Conservation (phyloP, 1,140 invertebrate species). For the Ceratina calcarata region DNA sequence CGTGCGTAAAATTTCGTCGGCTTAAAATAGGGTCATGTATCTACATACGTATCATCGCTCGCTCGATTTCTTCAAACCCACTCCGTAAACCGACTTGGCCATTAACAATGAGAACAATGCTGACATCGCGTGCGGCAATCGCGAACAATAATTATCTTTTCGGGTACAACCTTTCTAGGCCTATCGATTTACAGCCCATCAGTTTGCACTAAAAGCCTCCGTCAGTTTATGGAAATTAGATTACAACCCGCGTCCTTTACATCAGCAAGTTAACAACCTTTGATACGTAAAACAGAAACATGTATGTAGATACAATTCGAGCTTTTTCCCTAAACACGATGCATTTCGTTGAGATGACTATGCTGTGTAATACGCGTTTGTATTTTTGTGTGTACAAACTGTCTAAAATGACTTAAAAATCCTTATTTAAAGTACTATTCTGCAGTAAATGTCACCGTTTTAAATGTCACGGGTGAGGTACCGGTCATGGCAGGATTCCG, state of each 20-base stretch:
- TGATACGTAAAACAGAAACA: neutral
- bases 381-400: too few relatives aligned
- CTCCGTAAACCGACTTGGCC: constrained; percentile 2
- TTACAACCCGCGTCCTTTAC: neutral
- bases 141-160: constrained; percentile 36
- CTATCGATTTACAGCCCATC: constrained; percentile 21
- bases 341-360: too few relatives aligned
- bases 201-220: constrained; percentile 11
- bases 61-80: constrained; percentile 22
- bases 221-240: constrained; percentile 34
- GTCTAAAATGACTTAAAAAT: too few relatives aligned
- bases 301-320: neutral
- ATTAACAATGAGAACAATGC: constrained; percentile 34
- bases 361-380: too few relatives aligned
- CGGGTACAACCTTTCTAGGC: constrained; percentile 4
- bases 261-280: neutral
- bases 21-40: constrained; percentile 18
- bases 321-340: neutral
- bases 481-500: too few relatives aligned
- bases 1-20: neutral
- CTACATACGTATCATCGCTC: neutral
- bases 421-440: too few relatives aligned
- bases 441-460: too few relatives aligned
- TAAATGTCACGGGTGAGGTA: too few relatives aligned
- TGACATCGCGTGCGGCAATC: constrained; percentile 34